These are phyloP conservation scores for Pipa parva DNA, from an alignment of 2,113 vertebrate species.

Conservation along the genomic window DNA sequence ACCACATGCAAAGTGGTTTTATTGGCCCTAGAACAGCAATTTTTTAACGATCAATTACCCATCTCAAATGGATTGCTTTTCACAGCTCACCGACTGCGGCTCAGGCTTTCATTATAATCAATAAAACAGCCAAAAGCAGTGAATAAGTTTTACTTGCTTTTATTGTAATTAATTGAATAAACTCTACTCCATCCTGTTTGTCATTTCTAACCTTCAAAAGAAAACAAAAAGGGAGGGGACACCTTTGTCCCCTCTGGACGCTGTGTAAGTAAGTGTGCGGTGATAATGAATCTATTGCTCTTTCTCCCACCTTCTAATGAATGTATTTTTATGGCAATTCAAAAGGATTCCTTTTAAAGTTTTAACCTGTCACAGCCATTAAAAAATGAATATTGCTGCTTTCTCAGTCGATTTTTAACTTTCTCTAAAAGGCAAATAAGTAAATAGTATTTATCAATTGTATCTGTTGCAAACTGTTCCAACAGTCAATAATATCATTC, in stretches of 20 bases:
- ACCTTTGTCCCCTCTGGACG: not conserved
- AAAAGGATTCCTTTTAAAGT: not conserved
- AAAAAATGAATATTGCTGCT: not conserved
- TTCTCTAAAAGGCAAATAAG: no score
- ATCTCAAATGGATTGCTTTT: constrained; percentile 75
- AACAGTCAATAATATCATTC: not conserved
- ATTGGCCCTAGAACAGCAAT: constrained; percentile 58
- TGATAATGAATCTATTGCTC: not conserved
- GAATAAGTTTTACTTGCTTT: constrained; percentile 71
- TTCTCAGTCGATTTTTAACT: not conserved
- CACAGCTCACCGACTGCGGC: constrained; percentile 62
- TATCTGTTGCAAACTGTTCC: not conserved
- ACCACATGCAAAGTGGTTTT: constrained; percentile 44
- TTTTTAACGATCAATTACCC: constrained; percentile 71
- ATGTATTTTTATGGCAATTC: not conserved
- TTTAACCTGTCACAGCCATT: not conserved
- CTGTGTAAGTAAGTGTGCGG: not conserved
- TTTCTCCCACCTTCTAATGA: not conserved
- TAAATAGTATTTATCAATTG: not conserved
- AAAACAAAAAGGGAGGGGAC: not conserved
- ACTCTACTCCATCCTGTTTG: constrained; percentile 14
- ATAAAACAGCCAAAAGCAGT: constrained; percentile 70
- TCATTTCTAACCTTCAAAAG: constrained; percentile 17
- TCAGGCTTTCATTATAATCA: constrained; percentile 73
- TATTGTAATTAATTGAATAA: constrained; percentile 71